Percentiles rank a stretch among this genome's conserved stretches.
These are phyloP conservation scores for Choristoneura rosaceana DNA, from an alignment of 2,888 invertebrate genomes.

Conservation along the genomic window DNA sequence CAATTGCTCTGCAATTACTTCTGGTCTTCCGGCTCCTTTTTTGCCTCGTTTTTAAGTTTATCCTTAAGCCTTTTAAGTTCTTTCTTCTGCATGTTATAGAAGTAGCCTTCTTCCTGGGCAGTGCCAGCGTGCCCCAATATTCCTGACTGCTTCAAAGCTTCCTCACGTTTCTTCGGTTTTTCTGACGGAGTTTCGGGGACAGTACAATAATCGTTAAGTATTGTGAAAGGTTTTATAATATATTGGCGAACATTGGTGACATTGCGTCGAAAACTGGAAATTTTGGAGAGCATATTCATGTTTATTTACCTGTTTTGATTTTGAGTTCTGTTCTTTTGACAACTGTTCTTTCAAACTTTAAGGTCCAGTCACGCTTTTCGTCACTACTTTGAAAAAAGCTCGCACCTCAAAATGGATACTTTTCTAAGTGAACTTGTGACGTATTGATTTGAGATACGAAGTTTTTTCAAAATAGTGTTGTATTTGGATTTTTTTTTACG, in stretches of 20 bases:
- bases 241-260: background rate
- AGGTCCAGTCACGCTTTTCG: background rate
- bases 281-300: conserved; percentile 24
- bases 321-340: background rate
- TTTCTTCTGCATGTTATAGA: conserved; percentile 64
- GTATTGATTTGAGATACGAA: too few relatives aligned
- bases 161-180: conserved; percentile 66
- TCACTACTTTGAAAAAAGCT: too few relatives aligned
- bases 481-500: too few relatives aligned
- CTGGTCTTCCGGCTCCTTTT: conserved; percentile 40
- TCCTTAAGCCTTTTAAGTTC: conserved; percentile 64
- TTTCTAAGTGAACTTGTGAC: too few relatives aligned
- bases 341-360: background rate
- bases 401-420: too few relatives aligned
- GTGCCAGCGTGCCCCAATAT: conserved; percentile 67
- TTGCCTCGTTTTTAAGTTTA: conserved; percentile 50
- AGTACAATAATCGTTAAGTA: background rate
- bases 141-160: conserved; percentile 64
- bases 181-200: conserved; percentile 51
- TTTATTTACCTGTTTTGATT: background rate
- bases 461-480: too few relatives aligned
- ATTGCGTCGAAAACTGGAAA: background rate
- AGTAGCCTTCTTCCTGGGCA: conserved; percentile 71
- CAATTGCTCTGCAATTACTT: background rate
- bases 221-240: background rate